A percentile compares a stretch with the other conserved stretches of the same genome.
Evolutionary conservation across 2,113 vertebrate genomes (phyloP).

Genomic region (Anas platyrhynchos): DNA sequence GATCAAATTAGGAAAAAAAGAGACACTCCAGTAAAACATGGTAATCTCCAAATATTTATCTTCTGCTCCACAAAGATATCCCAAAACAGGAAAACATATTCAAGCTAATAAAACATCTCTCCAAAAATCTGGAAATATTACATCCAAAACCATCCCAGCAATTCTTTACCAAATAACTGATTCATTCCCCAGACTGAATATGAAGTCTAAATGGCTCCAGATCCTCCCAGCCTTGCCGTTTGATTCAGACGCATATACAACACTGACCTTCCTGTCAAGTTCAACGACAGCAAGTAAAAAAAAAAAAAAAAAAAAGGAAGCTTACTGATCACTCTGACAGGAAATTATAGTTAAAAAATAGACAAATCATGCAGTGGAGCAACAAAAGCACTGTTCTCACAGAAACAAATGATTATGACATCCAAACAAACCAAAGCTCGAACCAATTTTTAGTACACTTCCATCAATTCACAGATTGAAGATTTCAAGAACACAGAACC

Average conservation of each 20-base stretch:
- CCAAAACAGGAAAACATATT: background rate
- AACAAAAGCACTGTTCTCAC: background rate
- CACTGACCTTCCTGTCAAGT: background rate
- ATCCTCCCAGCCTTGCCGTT: background rate
- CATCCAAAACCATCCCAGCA: background rate
- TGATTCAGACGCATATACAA: background rate
- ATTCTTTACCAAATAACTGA: background rate
- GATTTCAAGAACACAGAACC: background rate
- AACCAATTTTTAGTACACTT: background rate
- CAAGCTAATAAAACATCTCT: background rate
- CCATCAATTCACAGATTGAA: background rate
- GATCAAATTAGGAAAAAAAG: background rate
- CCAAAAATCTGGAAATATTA: background rate
- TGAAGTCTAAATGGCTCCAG: background rate
- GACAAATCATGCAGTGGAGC: background rate
- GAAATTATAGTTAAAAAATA: background rate
- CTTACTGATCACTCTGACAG: background rate
- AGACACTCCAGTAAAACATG: background rate
- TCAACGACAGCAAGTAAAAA: background rate
- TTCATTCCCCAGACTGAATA: background rate
- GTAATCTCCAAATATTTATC: background rate
- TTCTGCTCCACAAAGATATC: background rate
- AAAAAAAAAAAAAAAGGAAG: background rate
- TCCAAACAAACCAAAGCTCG: background rate
- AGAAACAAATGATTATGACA: background rate